Conservation (phyloP, 2,888 invertebrate species). For the Xiphydria camelus region DNA sequence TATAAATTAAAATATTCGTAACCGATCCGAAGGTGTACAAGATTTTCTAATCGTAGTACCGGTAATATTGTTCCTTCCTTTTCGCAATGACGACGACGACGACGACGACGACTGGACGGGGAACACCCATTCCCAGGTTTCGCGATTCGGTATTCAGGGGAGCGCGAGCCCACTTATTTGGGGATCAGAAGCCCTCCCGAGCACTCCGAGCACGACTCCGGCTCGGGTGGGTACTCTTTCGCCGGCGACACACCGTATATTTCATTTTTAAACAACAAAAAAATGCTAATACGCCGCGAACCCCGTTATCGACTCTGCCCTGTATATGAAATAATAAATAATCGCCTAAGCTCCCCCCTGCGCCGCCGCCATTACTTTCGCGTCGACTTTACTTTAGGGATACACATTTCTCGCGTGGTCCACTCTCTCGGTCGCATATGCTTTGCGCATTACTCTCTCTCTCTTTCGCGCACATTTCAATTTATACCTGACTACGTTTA, state of each 20-base stretch:
- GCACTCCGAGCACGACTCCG: conserved; percentile 32
- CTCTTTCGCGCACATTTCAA: not conserved
- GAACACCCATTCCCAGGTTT: no score
- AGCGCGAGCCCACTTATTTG: conserved; percentile 56
- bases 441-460: not conserved
- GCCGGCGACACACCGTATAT: conserved; percentile 48
- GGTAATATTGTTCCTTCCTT: no score
- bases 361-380: conserved; percentile 40
- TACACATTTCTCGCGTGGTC: not conserved
- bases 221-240: conserved; percentile 36
- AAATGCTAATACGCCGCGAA: conserved; percentile 53
- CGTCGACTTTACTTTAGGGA: conserved; percentile 40
- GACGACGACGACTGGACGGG: no score
- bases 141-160: conserved; percentile 53
- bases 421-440: not conserved
- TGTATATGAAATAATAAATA: conserved; percentile 53
- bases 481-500: not conserved
- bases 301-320: conserved; percentile 41
- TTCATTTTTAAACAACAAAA: conserved; percentile 59
- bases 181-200: conserved; percentile 49
- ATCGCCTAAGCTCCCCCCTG: conserved; percentile 34
- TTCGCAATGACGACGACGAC: no score
- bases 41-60: no score
- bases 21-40: no score
- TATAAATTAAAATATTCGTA: no score